Evolutionary conservation across 2,113 vertebrate species (phyloP).

Genomic region (Jaculus jaculus): DNA sequence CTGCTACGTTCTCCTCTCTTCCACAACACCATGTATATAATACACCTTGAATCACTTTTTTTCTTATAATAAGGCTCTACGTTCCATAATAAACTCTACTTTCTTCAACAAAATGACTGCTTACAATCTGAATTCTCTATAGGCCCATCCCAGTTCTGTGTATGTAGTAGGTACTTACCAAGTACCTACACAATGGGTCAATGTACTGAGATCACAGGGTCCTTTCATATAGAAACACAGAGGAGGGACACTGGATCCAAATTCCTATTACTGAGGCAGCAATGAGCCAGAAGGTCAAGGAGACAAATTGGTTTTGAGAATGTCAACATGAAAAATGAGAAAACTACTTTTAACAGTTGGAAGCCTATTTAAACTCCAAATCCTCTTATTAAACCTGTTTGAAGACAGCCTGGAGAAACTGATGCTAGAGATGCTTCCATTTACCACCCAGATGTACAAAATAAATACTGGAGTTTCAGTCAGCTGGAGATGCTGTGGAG

Average conservation of each 20-base stretch:
- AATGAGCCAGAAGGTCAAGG: slow-evolving; percentile 61
- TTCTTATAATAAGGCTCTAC: background rate
- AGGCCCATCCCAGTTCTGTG: background rate
- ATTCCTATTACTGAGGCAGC: background rate
- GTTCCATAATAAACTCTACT: background rate
- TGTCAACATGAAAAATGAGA: slow-evolving; percentile 67
- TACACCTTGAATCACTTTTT: background rate
- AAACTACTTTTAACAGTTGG: slow-evolving; percentile 63
- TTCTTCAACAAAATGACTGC: background rate
- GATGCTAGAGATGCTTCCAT: slow-evolving; percentile 55
- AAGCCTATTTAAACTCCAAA: slow-evolving; percentile 56
- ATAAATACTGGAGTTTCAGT: slow-evolving; percentile 68
- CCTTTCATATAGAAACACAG: background rate
- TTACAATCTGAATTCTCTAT: background rate
- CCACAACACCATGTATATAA: background rate
- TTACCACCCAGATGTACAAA: slow-evolving; percentile 69
- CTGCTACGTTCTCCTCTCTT: background rate
- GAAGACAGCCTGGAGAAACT: slow-evolving; percentile 69
- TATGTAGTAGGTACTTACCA: background rate
- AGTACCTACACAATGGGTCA: background rate
- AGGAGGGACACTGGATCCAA: background rate
- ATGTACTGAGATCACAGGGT: background rate
- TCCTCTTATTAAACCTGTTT: slow-evolving; percentile 67
- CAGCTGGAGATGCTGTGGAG: slow-evolving; percentile 8
- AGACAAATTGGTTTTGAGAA: slow-evolving; percentile 67